phyloP scores from a whole-genome alignment of 2,113 vertebrate species.

The Pelvicachromis taeniatus region DNA sequence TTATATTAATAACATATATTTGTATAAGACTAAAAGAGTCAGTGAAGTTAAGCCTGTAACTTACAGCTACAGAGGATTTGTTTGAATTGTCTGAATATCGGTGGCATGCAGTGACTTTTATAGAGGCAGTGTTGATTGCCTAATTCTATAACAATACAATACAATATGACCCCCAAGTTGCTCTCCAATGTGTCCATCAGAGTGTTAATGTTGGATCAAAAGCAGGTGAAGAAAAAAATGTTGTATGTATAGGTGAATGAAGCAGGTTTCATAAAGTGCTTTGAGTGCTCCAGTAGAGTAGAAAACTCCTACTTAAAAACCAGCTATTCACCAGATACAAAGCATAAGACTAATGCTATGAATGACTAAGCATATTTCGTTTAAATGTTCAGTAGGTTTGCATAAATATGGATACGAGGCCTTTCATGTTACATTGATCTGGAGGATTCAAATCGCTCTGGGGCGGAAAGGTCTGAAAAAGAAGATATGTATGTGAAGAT shows the following conservation, averaged over 20 bases:
- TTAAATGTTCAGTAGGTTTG: background rate
- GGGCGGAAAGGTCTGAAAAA: no score
- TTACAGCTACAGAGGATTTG: background rate
- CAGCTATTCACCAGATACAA: background rate
- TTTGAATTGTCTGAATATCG: background rate
- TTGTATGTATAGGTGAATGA: background rate
- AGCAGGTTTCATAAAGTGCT: background rate
- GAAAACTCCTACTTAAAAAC: background rate
- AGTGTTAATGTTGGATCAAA: background rate
- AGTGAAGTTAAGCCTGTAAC: background rate
- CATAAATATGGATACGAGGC: background rate
- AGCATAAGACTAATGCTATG: background rate
- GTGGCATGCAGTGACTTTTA: background rate
- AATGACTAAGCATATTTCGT: background rate
- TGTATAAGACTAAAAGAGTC: background rate
- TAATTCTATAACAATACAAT: background rate
- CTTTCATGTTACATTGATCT: background rate
- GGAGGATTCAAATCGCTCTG: rapidly evolving
- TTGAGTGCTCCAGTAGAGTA: background rate
- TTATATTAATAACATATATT: no score
- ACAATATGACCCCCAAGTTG: background rate
- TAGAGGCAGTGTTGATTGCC: background rate
- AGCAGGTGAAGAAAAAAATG: background rate
- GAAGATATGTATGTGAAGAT: background rate
- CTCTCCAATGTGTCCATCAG: background rate